phyloP scores from a whole-genome alignment of 2,888 invertebrate species.

The Drosophila planitibia region DNA sequence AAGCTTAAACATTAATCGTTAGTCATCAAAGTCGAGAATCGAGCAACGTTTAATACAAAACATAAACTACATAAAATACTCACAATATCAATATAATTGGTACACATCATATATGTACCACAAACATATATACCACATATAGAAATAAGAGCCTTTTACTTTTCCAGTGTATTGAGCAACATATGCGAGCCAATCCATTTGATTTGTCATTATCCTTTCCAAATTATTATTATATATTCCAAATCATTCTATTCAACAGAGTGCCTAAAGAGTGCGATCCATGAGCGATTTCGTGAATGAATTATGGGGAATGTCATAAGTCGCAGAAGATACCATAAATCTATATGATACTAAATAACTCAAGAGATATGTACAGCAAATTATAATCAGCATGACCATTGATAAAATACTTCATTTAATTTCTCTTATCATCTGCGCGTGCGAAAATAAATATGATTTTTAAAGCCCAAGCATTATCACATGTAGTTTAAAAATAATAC shows the following conservation, averaged over 20 bases:
- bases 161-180: conserved; percentile 46
- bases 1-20: conserved; percentile 69
- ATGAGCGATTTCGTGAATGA: conserved; percentile 18
- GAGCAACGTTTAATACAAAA: conserved; percentile 47
- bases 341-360: conserved; percentile 17
- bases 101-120: conserved; percentile 34
- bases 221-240: conserved; percentile 14
- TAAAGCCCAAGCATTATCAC: conserved; percentile 34
- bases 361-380: conserved; percentile 21
- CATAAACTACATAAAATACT: conserved; percentile 27
- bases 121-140: conserved; percentile 6
- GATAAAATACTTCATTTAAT: conserved; percentile 37
- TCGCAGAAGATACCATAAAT: background rate
- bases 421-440: conserved; percentile 27
- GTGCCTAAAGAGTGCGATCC: conserved; percentile 19
- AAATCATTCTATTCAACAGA: conserved; percentile 15
- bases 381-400: conserved; percentile 20
- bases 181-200: conserved; percentile 34
- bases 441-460: conserved; percentile 25
- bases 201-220: conserved; percentile 47
- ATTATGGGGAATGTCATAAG: conserved; percentile 3
- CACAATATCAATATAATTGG: conserved; percentile 35
- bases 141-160: conserved; percentile 19
- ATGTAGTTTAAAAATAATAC: conserved; percentile 8
- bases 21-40: conserved; percentile 42